Base-by-base conservation (phyloP, 2,113 vertebrate genomes). In the Prunella fulvescens region DNA sequence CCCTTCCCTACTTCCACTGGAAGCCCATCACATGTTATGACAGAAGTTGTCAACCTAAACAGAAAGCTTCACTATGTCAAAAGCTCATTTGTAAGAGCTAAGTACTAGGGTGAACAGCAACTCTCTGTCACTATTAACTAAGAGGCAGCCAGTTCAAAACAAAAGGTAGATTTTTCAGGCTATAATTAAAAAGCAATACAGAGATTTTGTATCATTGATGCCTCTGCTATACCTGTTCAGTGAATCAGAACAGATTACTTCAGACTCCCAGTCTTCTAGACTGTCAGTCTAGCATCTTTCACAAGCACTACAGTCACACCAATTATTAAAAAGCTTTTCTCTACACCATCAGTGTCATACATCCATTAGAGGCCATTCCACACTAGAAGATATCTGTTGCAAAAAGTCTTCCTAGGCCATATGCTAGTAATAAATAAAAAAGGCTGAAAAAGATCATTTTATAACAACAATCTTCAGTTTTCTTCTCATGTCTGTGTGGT, bases 241-340 rank as follows among this genome's bases (percentile, higher is more conserved):
- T 71, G 80, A 96, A 81, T 92, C 79, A 88, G 79, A 97, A 95
- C 25, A 53, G 51, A 95, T 96, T 81, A 88, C 67, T 88, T 90
- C 64, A 67, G 85, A 73, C 35, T 88, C 42, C 26, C 62, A 85
- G n/a, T 15, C 74, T 90, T 86, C 90, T 92, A 51, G 44, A 70
- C 85, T 83, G 56, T 72, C 82, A 90, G 81, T 78, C 71, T 88
- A 88, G 57, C 88, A 81, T 93, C 61, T 53, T 95, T 93, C 93
- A 88, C 51, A 73, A 88, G 85, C 67, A 74, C 60, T 95, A 88
- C 58, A 90, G 64, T 88, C 67, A 78, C 76, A 93, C 90, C 90
- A 96, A 96, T 96, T 95, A 96, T 96, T 96, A 94, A 95, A 96
- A 95, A 94, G 90, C 85, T 94, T 86, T 83, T 81, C 85, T 64